Evolutionary conservation across 1,140 invertebrate genomes (phyloP).

Genomic region (Pseudomyrmex sp.): DNA sequence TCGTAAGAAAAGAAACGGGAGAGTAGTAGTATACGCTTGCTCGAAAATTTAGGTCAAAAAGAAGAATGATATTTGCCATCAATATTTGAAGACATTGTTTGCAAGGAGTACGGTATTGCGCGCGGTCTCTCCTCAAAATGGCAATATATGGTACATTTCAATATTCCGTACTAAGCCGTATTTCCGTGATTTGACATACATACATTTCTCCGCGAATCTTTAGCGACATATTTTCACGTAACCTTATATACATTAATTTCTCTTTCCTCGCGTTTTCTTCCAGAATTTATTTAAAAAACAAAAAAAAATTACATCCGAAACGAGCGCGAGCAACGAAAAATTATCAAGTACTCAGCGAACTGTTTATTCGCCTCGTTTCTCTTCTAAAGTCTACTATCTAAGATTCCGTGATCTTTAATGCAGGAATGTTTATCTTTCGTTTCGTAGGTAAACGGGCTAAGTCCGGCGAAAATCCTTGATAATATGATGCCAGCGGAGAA

Average conservation of each 20-base stretch:
- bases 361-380: constrained; percentile 39
- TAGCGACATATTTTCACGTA: constrained; percentile 14
- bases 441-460: constrained; percentile 34
- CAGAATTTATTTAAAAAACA: not conserved
- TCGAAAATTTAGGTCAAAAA: constrained; percentile 13
- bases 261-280: not conserved
- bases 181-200: constrained; percentile 17
- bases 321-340: not conserved
- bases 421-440: constrained; percentile 44
- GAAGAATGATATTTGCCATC: constrained; percentile 24
- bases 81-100: constrained; percentile 34
- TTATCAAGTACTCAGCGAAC: not conserved
- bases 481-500: not conserved
- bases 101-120: constrained; percentile 12
- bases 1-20: not conserved
- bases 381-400: not conserved
- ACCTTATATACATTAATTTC: constrained; percentile 4
- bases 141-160: constrained; percentile 23
- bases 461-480: not conserved
- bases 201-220: not conserved
- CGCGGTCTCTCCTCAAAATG: not conserved
- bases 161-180: constrained; percentile 31
- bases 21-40: not conserved
- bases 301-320: no score
- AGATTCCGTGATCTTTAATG: constrained; percentile 37